phyloP scores from a whole-genome alignment of 2,888 invertebrate species.

The Ceramica pisi region DNA sequence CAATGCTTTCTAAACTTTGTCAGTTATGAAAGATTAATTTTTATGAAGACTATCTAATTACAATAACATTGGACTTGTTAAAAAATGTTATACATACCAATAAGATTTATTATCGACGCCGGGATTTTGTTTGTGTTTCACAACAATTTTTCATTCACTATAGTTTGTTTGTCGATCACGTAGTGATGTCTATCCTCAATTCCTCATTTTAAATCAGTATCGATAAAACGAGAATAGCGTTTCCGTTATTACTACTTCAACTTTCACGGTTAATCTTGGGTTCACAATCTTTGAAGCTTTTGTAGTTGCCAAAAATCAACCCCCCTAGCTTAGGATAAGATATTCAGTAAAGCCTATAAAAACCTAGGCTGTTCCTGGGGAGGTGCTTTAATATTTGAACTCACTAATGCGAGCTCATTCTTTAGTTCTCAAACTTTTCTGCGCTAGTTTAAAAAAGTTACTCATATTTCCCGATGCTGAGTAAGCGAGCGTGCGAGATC shows the following conservation, averaged over 20 bases:
- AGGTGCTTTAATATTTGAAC: too few relatives aligned
- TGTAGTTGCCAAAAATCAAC: too few relatives aligned
- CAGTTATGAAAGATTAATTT: neutral
- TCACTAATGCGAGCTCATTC: too few relatives aligned
- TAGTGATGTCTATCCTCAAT: constrained; percentile 21
- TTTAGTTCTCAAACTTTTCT: too few relatives aligned
- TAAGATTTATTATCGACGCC: constrained; percentile 25
- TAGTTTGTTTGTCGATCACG: neutral
- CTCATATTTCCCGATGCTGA: too few relatives aligned
- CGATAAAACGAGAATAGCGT: constrained; percentile 6
- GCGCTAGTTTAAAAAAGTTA: too few relatives aligned
- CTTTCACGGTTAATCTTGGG: neutral
- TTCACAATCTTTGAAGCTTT: too few relatives aligned
- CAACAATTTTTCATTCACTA: constrained; percentile 30
- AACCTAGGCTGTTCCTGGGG: too few relatives aligned
- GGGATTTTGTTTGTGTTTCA: constrained; percentile 47
- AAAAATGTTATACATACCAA: constrained; percentile 29
- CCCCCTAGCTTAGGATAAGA: too few relatives aligned
- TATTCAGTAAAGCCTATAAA: too few relatives aligned
- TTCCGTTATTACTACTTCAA: neutral
- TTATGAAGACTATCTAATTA: neutral
- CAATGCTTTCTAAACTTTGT: constrained; percentile 18
- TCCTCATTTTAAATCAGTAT: neutral
- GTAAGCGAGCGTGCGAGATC: too few relatives aligned
- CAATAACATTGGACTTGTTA: neutral